A percentile compares a stretch with the other conserved stretches of the same genome.
Evolutionary conservation across 1,140 invertebrate species (phyloP).

Genomic region (Latrodectus geometricus): DNA sequence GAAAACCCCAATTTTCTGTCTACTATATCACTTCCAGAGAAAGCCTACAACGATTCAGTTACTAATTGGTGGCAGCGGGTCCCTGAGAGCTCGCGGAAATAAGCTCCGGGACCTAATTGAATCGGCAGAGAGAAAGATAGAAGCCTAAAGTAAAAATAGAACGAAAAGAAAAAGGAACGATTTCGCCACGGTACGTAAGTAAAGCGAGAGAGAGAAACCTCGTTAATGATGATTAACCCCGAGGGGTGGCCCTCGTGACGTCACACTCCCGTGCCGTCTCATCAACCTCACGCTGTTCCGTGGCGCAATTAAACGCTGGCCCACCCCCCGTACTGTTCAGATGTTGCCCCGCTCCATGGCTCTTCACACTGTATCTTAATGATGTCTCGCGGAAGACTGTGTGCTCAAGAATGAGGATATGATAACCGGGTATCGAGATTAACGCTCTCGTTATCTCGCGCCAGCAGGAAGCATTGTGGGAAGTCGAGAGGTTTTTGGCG

Average conservation of each 20-base stretch:
- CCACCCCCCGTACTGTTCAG: not conserved
- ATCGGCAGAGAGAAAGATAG: constrained; percentile 10
- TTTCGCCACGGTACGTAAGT: not conserved
- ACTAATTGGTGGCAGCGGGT: constrained; percentile 19
- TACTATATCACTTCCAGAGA: not conserved
- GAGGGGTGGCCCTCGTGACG: constrained; percentile 30
- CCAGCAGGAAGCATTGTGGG: not conserved
- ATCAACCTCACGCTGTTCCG: constrained; percentile 27
- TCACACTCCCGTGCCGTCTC: constrained; percentile 22
- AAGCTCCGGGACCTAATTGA: constrained; percentile 15
- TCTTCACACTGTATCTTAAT: not conserved
- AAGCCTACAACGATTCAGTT: not conserved
- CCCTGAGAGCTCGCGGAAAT: not conserved
- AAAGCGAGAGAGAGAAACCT: constrained; percentile 7
- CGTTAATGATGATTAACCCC: constrained; percentile 55
- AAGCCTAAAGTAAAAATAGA: constrained; percentile 3
- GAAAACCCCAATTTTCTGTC: not conserved
- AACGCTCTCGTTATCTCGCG: not conserved
- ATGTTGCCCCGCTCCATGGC: not conserved
- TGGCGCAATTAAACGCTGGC: not conserved
- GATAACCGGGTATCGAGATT: not conserved
- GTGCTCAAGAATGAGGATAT: not conserved
- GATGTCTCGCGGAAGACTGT: not conserved
- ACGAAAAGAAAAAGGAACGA: not conserved
- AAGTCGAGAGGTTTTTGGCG: not conserved